Conservation (phyloP, 2,113 vertebrate genomes). For the Amphilophus citrinellus region DNA sequence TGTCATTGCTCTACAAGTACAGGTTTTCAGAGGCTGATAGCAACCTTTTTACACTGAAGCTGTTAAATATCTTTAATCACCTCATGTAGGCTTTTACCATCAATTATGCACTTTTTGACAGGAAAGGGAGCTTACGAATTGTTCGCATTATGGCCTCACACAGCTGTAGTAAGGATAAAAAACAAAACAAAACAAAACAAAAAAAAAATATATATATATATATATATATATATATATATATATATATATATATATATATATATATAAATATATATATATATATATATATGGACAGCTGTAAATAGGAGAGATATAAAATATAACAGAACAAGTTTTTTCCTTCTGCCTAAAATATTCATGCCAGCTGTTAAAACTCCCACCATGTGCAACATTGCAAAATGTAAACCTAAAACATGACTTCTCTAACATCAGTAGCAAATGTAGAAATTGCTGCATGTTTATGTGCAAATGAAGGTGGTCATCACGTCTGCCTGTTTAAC, state of each 20-base stretch:
- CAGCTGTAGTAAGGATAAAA: neutral
- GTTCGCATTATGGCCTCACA: neutral
- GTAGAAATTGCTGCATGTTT: neutral
- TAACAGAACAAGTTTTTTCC: neutral
- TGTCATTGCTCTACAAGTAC: neutral
- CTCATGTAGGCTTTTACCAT: neutral
- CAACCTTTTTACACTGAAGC: neutral
- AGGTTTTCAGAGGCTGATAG: constrained; percentile 1
- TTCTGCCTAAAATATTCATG: neutral
- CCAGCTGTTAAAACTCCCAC: neutral
- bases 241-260: too few species aligned
- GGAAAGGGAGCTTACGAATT: neutral
- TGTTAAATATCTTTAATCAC: constrained; percentile 17
- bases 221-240: too few species aligned
- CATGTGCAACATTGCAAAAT: neutral
- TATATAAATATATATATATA: too few species aligned
- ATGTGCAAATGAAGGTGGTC: neutral
- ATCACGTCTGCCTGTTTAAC: neutral
- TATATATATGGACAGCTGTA: neutral
- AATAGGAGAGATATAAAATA: neutral
- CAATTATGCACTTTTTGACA: neutral
- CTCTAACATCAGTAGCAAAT: neutral
- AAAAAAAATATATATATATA: too few species aligned
- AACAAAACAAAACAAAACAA: too few species aligned
- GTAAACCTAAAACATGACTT: neutral